Evolutionary conservation across 2,113 vertebrate genomes (phyloP).

Genomic region (Dasyurus viverrinus): DNA sequence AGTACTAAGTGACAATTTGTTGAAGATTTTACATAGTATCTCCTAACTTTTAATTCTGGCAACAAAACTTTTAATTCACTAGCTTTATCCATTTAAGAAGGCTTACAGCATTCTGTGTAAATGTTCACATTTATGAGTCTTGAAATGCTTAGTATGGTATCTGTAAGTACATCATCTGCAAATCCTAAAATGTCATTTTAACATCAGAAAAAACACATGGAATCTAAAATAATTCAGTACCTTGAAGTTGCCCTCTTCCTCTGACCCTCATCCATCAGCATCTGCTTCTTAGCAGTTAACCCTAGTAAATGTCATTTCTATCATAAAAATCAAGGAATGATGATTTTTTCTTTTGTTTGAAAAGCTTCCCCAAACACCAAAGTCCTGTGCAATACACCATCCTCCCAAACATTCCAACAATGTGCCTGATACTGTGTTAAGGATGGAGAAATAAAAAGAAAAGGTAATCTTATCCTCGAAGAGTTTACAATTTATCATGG

Average conservation of each 20-base stretch:
- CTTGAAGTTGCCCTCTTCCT: background rate
- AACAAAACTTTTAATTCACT: conserved; percentile 65
- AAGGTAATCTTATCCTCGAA: background rate
- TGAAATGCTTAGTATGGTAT: background rate
- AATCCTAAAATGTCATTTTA: conserved; percentile 37
- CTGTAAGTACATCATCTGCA: background rate
- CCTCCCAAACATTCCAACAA: background rate
- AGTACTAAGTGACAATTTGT: conserved; percentile 55
- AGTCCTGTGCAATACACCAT: background rate
- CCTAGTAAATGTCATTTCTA: background rate
- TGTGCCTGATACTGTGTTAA: background rate
- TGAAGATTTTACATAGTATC: conserved; percentile 68
- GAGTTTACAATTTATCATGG: too few relatives aligned
- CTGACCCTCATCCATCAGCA: background rate
- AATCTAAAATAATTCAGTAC: conserved; percentile 43
- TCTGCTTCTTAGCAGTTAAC: background rate
- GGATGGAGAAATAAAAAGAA: background rate
- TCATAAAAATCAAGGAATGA: background rate
- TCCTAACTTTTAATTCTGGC: conserved; percentile 58
- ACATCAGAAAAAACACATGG: conserved; percentile 45
- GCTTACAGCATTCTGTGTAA: conserved; percentile 59
- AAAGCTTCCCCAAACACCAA: background rate
- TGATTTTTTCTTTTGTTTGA: background rate
- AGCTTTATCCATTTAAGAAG: conserved; percentile 64
- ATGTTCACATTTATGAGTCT: conserved; percentile 37